These are phyloP conservation scores for Neosilurus hyrtlii DNA, from an alignment of 2,797 vertebrate species.

Conservation along the genomic window DNA sequence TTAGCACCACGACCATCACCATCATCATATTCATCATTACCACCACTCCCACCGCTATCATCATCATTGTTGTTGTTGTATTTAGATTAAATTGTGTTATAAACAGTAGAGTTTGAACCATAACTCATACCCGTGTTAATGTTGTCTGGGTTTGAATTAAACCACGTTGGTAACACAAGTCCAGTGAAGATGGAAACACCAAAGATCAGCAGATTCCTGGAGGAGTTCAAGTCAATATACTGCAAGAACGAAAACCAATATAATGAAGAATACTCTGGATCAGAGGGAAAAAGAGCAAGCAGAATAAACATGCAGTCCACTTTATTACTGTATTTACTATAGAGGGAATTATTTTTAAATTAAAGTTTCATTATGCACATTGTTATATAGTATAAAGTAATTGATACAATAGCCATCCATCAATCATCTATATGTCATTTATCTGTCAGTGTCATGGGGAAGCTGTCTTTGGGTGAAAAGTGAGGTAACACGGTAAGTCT, in stretches of 20 bases:
- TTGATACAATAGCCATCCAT: no score
- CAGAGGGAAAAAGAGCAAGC: neutral
- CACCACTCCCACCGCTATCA: no score
- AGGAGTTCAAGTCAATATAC: slow-evolving; percentile 80
- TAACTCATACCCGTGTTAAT: slow-evolving; percentile 71
- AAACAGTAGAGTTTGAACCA: no score
- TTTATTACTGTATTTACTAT: neutral
- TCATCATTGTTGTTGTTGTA: no score
- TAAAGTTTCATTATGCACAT: neutral
- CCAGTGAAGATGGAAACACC: slow-evolving; percentile 79
- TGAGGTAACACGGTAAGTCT: no score
- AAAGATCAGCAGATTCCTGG: slow-evolving; percentile 77
- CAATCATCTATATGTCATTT: no score
- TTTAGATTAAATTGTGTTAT: no score
- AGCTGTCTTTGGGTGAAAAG: no score
- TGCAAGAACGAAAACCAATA: slow-evolving; percentile 49
- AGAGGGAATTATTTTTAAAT: no score
- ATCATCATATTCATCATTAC: no score
- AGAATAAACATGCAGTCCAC: neutral
- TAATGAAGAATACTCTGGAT: neutral
- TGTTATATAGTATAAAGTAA: neutral
- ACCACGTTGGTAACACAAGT: slow-evolving; percentile 77
- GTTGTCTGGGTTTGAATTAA: slow-evolving; percentile 73
- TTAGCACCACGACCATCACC: no score
- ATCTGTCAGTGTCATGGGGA: no score